Evolutionary conservation across 1,140 invertebrate species (phyloP).

Genomic region (Drosophila asahinai): DNA sequence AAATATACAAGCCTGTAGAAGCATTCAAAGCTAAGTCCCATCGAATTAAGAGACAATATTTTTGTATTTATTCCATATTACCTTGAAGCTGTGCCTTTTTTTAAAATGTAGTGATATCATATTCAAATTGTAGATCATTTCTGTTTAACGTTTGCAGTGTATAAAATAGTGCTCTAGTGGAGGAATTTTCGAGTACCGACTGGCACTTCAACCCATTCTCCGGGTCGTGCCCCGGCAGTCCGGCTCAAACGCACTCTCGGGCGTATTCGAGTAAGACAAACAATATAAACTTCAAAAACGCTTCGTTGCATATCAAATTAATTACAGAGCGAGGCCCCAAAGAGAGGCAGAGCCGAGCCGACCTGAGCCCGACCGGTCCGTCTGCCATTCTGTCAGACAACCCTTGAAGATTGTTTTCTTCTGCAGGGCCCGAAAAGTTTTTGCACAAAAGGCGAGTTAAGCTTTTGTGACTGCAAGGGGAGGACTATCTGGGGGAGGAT

Average conservation of each 20-base stretch:
- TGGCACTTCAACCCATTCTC: slow-evolving; percentile 57
- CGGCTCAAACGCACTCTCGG: slow-evolving; percentile 19
- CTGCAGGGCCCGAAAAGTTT: slow-evolving; percentile 69
- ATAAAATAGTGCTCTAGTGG: slow-evolving; percentile 12
- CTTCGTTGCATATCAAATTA: slow-evolving; percentile 83
- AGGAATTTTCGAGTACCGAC: slow-evolving; percentile 52
- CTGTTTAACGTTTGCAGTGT: slow-evolving; percentile 15
- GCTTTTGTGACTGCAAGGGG: slow-evolving; percentile 56
- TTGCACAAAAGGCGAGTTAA: slow-evolving; percentile 75
- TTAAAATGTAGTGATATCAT: neutral
- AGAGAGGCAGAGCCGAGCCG: slow-evolving; percentile 39
- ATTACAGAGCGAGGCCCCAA: slow-evolving; percentile 70
- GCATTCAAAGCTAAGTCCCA: too few relatives aligned
- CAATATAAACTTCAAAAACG: slow-evolving; percentile 83
- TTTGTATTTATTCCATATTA: too few relatives aligned
- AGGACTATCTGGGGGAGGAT: slow-evolving; percentile 25
- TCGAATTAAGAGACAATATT: too few relatives aligned
- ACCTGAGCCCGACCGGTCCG: slow-evolving; percentile 25
- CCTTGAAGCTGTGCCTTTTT: too few relatives aligned
- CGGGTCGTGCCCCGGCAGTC: slow-evolving; percentile 51
- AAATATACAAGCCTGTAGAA: too few relatives aligned
- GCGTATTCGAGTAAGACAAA: slow-evolving; percentile 71
- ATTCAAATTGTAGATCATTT: neutral
- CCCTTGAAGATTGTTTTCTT: slow-evolving; percentile 82
- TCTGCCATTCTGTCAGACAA: slow-evolving; percentile 63